Base-by-base conservation (phyloP, 2,797 vertebrate species). In the Pogoniulus pusillus region DNA sequence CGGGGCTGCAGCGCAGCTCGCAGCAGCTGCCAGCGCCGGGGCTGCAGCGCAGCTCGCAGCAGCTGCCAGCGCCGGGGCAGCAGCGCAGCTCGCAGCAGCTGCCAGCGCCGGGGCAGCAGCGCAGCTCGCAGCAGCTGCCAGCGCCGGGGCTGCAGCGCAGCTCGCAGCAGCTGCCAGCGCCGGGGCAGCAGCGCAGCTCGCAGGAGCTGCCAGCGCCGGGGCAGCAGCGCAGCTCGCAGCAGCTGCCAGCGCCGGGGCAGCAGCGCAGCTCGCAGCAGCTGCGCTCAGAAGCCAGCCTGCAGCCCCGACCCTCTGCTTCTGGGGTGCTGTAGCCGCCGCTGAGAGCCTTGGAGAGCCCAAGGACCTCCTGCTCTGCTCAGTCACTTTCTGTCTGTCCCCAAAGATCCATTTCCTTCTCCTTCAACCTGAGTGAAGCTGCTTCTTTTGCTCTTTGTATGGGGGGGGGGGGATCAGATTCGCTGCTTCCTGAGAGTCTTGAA, bases 271-370 rank as follows among this genome's bases (percentile, higher is more conserved):
- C 39, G 39, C 59, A 55, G 69, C 81, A 54, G 59, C 8, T 0
- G 2, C 6, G 45, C 7, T 8, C 2, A 18, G 41, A 39, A 30
- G 29, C 20, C 22, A 66, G 16, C 23, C 24, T 6, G 4, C 16
- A 10, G 41, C 13, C 55, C 12, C 82, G 45, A 0, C 1, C 43
- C 57, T 16, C 47, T 32, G 34, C 60, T 54, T 4, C 59, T 6
- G 26, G 24, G 43, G 5, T 3, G 58, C 66, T 43, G 13, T 19
- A 4, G 30, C 16, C 6, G 1, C 54, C 49, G 39, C 65, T 2
- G 0, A 3, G 62, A 65, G 22, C 18, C 1, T 16, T 47, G 2
- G 3, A 22, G 39, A 2, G 0, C 4, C 1, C 4, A 16, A 55
- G 62, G 82, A 20, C 14, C 34, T 64, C 1, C 57, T 59, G 76